These are phyloP conservation scores for Drosophila persimilis DNA, from an alignment of 1,140 invertebrate species.

Conservation along the genomic window DNA sequence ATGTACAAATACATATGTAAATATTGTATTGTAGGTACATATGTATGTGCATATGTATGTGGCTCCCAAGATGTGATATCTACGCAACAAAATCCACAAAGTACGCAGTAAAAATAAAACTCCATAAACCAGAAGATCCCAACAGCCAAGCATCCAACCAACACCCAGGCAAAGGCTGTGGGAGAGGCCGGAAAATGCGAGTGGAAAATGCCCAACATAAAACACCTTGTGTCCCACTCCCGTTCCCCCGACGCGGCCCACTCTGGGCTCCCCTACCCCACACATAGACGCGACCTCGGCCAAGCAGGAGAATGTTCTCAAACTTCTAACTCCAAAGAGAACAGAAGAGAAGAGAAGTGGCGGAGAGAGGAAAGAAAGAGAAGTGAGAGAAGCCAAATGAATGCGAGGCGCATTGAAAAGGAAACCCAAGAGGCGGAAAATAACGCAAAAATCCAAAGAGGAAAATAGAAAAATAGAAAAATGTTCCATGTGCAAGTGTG, in stretches of 20 bases:
- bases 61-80: slow-evolving; percentile 27
- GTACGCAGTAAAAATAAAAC: slow-evolving; percentile 64
- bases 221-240: slow-evolving; percentile 59
- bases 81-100: slow-evolving; percentile 49
- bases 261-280: not conserved
- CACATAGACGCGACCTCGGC: slow-evolving; percentile 60
- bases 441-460: slow-evolving; percentile 31
- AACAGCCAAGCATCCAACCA: slow-evolving; percentile 3
- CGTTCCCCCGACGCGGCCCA: not conserved
- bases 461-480: slow-evolving; percentile 59
- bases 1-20: slow-evolving; percentile 6
- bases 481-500: slow-evolving; percentile 36
- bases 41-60: slow-evolving; percentile 2
- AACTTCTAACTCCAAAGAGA: slow-evolving; percentile 32
- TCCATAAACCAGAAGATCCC: slow-evolving; percentile 36
- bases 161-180: no score
- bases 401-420: slow-evolving; percentile 52
- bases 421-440: slow-evolving; percentile 68
- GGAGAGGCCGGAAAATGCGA: slow-evolving; percentile 4
- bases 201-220: slow-evolving; percentile 49
- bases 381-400: slow-evolving; percentile 64
- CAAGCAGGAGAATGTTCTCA: slow-evolving; percentile 54
- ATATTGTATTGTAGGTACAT: slow-evolving; percentile 2
- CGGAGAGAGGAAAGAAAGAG: not conserved
- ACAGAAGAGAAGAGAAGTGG: slow-evolving; percentile 16